A percentile compares a stretch with the other conserved stretches of the same genome.
Evolutionary conservation across 2,113 vertebrate genomes (phyloP).

Genomic region (Clupea harengus): DNA sequence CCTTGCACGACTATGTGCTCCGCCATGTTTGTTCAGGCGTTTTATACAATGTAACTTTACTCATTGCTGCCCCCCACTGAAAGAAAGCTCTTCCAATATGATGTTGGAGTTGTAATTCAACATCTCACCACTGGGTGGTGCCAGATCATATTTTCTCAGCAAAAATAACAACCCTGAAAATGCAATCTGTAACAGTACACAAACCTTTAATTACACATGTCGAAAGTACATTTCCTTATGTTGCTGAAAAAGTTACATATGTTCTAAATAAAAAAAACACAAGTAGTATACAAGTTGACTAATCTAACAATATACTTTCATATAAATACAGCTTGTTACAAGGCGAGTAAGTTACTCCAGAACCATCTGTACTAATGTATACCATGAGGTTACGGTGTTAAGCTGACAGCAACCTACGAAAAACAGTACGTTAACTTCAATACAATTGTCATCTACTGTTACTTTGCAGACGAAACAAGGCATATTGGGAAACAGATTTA

Average conservation of each 20-base stretch:
- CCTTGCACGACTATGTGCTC: not conserved
- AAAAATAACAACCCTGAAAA: not conserved
- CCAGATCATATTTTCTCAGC: not conserved
- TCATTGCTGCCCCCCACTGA: constrained; percentile 39
- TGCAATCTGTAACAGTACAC: not conserved
- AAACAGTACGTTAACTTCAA: constrained; percentile 9
- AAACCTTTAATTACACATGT: constrained; percentile 1
- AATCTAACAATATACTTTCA: constrained; percentile 16
- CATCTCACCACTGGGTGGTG: constrained; percentile 28
- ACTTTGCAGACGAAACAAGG: constrained; percentile 17
- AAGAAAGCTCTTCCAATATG: not conserved
- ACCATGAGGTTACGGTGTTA: constrained; percentile 20
- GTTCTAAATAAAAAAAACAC: constrained; percentile 14
- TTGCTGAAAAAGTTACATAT: constrained; percentile 11
- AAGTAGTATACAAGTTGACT: constrained; percentile 9
- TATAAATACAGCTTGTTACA: constrained; percentile 17
- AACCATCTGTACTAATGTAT: not conserved
- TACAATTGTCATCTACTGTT: not conserved
- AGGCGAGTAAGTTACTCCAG: not conserved
- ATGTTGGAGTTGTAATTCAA: constrained; percentile 20
- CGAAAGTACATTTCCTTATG: constrained; percentile 8
- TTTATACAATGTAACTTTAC: not conserved
- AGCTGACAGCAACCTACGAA: constrained; percentile 4
- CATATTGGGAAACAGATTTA: constrained; percentile 14
- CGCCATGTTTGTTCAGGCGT: constrained; percentile 25